Conservation (phyloP, 2,888 invertebrate genomes). For the Pyrgus malvae region DNA sequence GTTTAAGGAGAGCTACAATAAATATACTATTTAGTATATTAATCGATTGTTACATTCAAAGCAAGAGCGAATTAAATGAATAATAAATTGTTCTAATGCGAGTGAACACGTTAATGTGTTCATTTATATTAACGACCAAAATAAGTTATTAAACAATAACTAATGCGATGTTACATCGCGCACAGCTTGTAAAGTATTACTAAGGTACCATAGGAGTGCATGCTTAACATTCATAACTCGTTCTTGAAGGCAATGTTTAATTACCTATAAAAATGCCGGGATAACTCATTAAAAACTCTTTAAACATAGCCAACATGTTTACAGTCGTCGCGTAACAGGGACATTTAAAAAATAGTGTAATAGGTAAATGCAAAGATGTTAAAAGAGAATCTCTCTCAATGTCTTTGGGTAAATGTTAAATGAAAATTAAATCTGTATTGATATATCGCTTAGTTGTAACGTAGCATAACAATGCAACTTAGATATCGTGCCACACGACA, state of each 20-base stretch:
- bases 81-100: background rate
- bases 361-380: too few species aligned
- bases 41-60: background rate
- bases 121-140: slow-evolving; percentile 28
- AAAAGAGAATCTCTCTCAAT: too few species aligned
- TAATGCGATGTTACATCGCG: background rate
- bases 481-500: too few species aligned
- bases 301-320: too few species aligned
- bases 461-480: too few species aligned
- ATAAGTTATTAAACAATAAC: slow-evolving; percentile 12
- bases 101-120: background rate
- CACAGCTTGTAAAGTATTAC: background rate
- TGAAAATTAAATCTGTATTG: too few species aligned
- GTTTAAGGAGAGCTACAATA: background rate
- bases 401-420: too few species aligned
- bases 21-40: too few species aligned
- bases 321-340: too few species aligned
- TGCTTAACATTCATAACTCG: slow-evolving; percentile 4
- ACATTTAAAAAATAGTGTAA: too few species aligned
- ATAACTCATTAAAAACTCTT: too few species aligned
- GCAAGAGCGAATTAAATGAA: background rate
- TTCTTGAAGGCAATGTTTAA: background rate
- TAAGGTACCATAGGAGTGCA: background rate
- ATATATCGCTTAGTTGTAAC: too few species aligned
- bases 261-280: background rate